phyloP scores from a whole-genome alignment of 2,888 invertebrate species.

The Himalopsyche japonica region DNA sequence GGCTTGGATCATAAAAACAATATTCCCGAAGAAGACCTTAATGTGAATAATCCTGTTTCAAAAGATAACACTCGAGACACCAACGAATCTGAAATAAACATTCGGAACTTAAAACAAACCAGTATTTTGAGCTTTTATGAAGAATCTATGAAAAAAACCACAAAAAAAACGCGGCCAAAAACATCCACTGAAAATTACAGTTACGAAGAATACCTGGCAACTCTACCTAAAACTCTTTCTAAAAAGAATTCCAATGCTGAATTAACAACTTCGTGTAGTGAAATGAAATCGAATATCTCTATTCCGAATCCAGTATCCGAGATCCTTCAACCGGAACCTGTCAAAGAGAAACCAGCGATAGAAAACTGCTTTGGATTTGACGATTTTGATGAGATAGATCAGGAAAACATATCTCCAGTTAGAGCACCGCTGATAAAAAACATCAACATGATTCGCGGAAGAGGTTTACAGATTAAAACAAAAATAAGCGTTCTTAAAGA shows the following conservation, averaged over 20 bases:
- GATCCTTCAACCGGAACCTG: neutral
- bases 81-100: conserved; percentile 41
- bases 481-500: conserved; percentile 16
- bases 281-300: neutral
- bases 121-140: conserved; percentile 53
- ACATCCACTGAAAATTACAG: conserved; percentile 15
- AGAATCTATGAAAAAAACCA: conserved; percentile 30
- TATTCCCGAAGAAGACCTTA: neutral
- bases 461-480: neutral
- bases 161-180: conserved; percentile 20
- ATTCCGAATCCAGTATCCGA: neutral
- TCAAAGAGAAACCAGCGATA: conserved; percentile 11
- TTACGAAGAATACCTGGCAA: conserved; percentile 13
- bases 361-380: conserved; percentile 57
- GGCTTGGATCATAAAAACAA: conserved; percentile 19
- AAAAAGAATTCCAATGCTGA: neutral
- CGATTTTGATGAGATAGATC: conserved; percentile 50
- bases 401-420: conserved; percentile 52
- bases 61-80: neutral
- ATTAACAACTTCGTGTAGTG: neutral
- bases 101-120: conserved; percentile 51
- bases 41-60: neutral
- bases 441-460: conserved; percentile 19
- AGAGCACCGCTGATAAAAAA: conserved; percentile 42
- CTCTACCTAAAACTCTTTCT: neutral